Evolutionary conservation across 2,888 invertebrate species (phyloP).

Genomic region (Plutella xylostella): DNA sequence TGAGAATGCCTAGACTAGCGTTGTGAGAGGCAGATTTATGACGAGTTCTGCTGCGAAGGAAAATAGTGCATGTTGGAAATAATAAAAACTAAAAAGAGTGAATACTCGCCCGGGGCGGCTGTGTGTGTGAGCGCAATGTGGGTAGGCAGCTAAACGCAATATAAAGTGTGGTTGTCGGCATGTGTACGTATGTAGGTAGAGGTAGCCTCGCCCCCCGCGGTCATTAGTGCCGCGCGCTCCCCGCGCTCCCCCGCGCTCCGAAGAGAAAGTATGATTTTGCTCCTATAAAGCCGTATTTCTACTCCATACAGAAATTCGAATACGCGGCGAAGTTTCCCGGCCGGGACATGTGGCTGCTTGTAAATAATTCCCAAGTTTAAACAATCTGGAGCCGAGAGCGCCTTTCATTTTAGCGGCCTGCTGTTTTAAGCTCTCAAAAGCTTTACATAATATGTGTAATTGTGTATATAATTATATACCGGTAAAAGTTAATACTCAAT

Average conservation of each 20-base stretch:
- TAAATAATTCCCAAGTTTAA: constrained; percentile 63
- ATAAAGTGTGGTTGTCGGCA: constrained; percentile 64
- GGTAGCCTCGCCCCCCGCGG: constrained; percentile 62
- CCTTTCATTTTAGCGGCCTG: not conserved
- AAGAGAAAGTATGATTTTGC: constrained; percentile 70
- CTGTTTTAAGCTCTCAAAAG: too few species aligned
- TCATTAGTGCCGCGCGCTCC: constrained; percentile 62
- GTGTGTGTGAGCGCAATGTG: constrained; percentile 53
- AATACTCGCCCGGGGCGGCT: constrained; percentile 36
- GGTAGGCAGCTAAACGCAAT: constrained; percentile 67
- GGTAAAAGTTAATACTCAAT: too few species aligned
- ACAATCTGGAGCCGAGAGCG: too few species aligned
- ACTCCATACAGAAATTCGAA: constrained; percentile 70
- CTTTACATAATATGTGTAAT: too few species aligned
- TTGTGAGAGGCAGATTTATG: not conserved
- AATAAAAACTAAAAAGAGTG: constrained; percentile 55
- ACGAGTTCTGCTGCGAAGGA: constrained; percentile 37
- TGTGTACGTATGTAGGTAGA: constrained; percentile 48
- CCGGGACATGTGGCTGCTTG: constrained; percentile 58
- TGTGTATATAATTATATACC: too few species aligned
- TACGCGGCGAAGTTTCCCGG: constrained; percentile 58
- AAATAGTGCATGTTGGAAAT: constrained; percentile 54
- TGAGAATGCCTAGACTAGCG: not conserved
- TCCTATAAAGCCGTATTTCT: constrained; percentile 71
- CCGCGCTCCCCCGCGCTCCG: constrained; percentile 35